Evolutionary conservation across 2,113 vertebrate species (phyloP).

Genomic region (Alces alces): DNA sequence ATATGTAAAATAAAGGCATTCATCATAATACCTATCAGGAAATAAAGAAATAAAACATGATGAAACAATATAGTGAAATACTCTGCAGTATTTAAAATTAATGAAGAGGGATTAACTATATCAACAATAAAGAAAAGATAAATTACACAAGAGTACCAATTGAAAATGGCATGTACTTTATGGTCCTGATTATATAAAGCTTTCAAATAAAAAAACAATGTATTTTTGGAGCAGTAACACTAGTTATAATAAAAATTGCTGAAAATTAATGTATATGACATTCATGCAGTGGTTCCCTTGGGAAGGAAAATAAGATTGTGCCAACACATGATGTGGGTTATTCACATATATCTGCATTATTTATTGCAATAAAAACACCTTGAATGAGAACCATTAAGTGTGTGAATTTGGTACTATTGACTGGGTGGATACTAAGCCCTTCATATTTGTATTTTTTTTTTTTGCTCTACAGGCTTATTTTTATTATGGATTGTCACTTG

Average conservation of each 20-base stretch:
- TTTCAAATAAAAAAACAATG: neutral
- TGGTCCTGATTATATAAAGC: too few species aligned
- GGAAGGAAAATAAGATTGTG: neutral
- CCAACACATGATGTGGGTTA: neutral
- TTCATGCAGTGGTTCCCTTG: neutral
- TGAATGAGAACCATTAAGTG: neutral
- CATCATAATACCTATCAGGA: too few species aligned
- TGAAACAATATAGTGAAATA: too few species aligned
- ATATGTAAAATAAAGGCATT: too few species aligned
- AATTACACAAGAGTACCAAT: too few species aligned
- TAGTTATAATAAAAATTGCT: neutral
- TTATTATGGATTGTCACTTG: neutral
- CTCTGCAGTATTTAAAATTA: too few species aligned
- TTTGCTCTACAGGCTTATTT: neutral
- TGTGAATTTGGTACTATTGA: neutral
- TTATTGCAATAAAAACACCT: neutral
- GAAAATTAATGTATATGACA: neutral
- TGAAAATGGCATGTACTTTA: too few species aligned
- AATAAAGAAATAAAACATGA: too few species aligned
- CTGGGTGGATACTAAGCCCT: neutral
- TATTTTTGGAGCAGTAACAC: neutral
- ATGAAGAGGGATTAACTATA: too few species aligned
- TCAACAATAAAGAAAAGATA: too few species aligned
- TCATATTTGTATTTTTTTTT: neutral
- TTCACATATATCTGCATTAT: neutral